A percentile compares a stretch with the other conserved stretches of the same genome.
phyloP scores from a whole-genome alignment of 2,888 invertebrate genomes.

The Mycogona germanica region DNA sequence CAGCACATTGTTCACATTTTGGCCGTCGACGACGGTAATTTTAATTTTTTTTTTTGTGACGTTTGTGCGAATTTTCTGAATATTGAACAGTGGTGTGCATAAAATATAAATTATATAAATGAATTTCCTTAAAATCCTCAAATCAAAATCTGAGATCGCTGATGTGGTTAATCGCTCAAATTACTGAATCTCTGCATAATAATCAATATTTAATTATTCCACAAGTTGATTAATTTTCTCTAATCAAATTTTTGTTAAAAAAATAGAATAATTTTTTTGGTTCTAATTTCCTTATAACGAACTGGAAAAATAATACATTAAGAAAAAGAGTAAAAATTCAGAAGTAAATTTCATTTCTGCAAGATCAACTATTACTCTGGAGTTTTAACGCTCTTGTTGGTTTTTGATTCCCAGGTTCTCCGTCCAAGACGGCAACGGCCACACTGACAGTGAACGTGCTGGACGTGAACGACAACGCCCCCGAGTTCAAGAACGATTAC shows the following conservation, averaged over 20 bases:
- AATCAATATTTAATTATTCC: too few relatives aligned
- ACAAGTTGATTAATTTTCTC: background rate
- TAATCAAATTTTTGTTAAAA: background rate
- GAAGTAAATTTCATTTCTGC: background rate
- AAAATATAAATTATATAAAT: background rate
- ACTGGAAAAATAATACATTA: too few relatives aligned
- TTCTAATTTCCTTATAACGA: too few relatives aligned
- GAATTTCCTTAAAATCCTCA: background rate
- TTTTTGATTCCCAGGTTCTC: conserved; percentile 23
- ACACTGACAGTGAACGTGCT: conserved; percentile 27
- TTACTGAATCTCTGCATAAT: too few relatives aligned
- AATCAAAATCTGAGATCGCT: too few relatives aligned
- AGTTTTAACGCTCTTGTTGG: background rate
- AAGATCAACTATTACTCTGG: background rate
- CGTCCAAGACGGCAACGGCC: conserved; percentile 25
- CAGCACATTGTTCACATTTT: conserved; percentile 33
- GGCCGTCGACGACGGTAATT: conserved; percentile 31
- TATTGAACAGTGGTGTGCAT: background rate
- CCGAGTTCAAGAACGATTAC: conserved; percentile 24
- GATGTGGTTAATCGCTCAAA: too few relatives aligned
- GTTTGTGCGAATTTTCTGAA: too few relatives aligned
- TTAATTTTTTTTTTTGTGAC: too few relatives aligned
- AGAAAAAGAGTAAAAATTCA: too few relatives aligned
- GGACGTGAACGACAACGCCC: conserved; percentile 29
- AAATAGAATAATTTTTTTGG: too few relatives aligned